Conservation (phyloP, 2,797 vertebrate species). For the Denticeps clupeoides region DNA sequence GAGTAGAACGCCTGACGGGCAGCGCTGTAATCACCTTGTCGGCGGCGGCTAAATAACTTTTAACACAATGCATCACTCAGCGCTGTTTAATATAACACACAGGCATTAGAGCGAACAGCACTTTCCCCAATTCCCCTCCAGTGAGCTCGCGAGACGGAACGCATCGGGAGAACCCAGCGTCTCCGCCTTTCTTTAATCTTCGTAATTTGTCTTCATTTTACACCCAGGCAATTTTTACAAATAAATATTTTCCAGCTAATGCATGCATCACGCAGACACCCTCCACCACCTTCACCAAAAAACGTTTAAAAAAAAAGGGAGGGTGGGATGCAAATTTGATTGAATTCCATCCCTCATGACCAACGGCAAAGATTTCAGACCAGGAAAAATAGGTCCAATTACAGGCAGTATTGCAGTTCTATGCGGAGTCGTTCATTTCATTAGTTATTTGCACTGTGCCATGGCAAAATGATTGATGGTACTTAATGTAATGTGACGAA, state of each 20-base stretch:
- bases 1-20: too few relatives aligned
- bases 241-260: neutral
- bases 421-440: neutral
- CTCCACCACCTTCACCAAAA: neutral
- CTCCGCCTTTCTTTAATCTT: neutral
- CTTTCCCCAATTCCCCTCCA: neutral
- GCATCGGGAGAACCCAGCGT: neutral
- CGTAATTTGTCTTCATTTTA: neutral
- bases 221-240: neutral
- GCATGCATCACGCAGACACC: too few relatives aligned
- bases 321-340: slow-evolving; percentile 36
- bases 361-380: neutral
- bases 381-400: neutral
- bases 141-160: neutral
- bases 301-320: neutral
- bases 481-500: slow-evolving; percentile 34
- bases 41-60: neutral
- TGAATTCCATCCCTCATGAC: slow-evolving; percentile 23
- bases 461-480: slow-evolving; percentile 41
- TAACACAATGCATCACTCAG: neutral
- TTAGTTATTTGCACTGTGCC: neutral
- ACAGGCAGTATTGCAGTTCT: neutral
- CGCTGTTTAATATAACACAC: neutral
- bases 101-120: neutral
- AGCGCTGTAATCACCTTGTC: neutral